Percentiles rank a stretch among this genome's conserved stretches.
phyloP scores from a whole-genome alignment of 1,140 invertebrate genomes.

The Aphidius gifuensis region DNA sequence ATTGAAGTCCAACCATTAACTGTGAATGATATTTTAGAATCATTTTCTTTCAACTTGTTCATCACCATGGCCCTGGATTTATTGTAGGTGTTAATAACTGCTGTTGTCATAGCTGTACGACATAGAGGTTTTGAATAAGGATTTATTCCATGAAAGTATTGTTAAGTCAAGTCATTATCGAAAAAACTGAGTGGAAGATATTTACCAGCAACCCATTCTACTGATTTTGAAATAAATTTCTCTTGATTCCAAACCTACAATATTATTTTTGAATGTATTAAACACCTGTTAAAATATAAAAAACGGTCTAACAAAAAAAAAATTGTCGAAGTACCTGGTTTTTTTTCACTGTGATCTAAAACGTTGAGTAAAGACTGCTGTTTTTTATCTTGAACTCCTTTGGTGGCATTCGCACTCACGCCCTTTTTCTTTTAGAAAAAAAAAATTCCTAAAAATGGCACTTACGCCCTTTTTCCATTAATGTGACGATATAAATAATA shows the following conservation, averaged over 20 bases:
- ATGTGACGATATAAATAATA: no score
- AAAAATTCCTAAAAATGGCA: no score
- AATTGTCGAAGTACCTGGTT: no score
- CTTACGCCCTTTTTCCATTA: no score
- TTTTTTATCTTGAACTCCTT: no score
- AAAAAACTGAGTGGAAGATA: conserved; percentile 20
- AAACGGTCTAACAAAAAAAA: no score
- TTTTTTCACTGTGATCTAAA: no score
- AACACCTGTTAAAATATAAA: no score
- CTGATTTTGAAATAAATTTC: not conserved
- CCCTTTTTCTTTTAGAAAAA: no score
- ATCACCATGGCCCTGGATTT: conserved; percentile 7
- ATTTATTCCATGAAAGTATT: not conserved
- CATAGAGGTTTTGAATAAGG: not conserved
- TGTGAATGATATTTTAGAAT: conserved; percentile 23
- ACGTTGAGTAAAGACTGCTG: no score
- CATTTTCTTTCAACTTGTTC: conserved; percentile 17
- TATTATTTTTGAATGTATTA: no score
- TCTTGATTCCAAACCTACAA: not conserved
- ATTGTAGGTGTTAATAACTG: conserved; percentile 7
- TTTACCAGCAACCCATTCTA: conserved; percentile 17
- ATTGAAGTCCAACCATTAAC: conserved; percentile 21
- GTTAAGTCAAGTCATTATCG: conserved; percentile 13
- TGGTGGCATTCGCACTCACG: no score
- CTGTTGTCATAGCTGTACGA: conserved; percentile 1